Conservation (phyloP, 2,888 invertebrate genomes). For the Leptura quadrifasciata region DNA sequence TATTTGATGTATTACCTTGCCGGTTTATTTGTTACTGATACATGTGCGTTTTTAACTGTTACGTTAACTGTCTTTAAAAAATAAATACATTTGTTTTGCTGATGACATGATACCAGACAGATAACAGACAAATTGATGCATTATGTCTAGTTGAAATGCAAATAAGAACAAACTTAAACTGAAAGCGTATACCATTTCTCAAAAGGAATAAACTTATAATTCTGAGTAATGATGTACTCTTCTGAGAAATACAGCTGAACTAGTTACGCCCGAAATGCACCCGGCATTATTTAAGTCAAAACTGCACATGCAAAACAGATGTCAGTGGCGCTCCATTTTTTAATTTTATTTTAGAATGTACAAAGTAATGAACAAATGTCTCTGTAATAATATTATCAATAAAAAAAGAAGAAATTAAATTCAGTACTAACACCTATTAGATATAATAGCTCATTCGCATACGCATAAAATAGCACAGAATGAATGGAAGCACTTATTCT, state of each 20-base stretch:
- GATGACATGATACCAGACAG: background rate
- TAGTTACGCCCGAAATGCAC: background rate
- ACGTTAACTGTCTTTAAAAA: background rate
- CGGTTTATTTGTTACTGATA: too few species aligned
- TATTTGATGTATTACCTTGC: too few species aligned
- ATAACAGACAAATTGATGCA: slow-evolving; percentile 3
- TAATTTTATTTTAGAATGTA: too few species aligned
- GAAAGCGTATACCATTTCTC: background rate
- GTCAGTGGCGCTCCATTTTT: background rate
- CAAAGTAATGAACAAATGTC: too few species aligned
- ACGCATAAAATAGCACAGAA: too few species aligned
- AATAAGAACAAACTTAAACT: background rate
- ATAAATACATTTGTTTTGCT: background rate
- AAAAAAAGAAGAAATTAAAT: too few species aligned
- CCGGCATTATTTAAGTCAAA: background rate
- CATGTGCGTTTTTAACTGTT: background rate
- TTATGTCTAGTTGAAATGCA: slow-evolving; percentile 1
- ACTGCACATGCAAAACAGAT: background rate
- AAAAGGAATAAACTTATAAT: slow-evolving; percentile 7
- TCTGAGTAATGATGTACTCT: background rate
- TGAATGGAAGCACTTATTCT: too few species aligned
- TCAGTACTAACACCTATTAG: too few species aligned
- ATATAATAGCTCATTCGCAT: too few species aligned
- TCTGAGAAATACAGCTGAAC: background rate
- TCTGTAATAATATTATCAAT: too few species aligned